Evolutionary conservation across 2,113 vertebrate genomes (phyloP), one percentile per base, ranked within the genome.

Genomic region (Xenotilapia longispinis): DNA sequence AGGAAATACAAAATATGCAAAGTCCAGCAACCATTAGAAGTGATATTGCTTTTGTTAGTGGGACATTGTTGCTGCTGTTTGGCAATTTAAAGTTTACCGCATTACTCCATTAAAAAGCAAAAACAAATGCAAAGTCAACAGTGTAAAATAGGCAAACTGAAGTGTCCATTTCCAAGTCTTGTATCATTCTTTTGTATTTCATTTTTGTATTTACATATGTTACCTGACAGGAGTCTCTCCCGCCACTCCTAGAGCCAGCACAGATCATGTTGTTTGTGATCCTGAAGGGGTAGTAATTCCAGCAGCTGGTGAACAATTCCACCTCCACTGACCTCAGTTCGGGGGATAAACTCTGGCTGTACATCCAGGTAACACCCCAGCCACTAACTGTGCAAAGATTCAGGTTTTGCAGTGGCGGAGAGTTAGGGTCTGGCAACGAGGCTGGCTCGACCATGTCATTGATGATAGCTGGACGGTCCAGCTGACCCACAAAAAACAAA

Each of bases 251-350:
- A 9, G 92, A 95, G 9, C 96, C 96, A 3, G 97, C 96, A 80
- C 96, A 97, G 65, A 97, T 68, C 96, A 97, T 97, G 93, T 96
- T 97, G 1, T 93, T 13, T 7, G 96, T 96, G 84, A 96, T 87
- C 85, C 91, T 95, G 90, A 93, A 96, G 92, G 91, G 94, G 91
- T 97, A 97, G 88, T 94, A 96, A 81, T 87, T 84, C 90, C 93
- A 92, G 89, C 97, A 97, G 53, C 84, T 86, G 7, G 90, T 13
- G 38, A 96, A 95, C 81, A 96, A 83, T 33, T 95, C 58, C 55
- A 97, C 96, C 2, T 95, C 84, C 51, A 97, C 97, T 4, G 95
- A 87, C 36, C 89, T 94, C 51, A 97, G 95, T 3, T 91, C 93
- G 1, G 94, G 79, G 5, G 97, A 96, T 83, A 97, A 91, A 3